These are phyloP conservation scores for Phrynosoma platyrhinos DNA, from an alignment of 2,113 vertebrate genomes.

Conservation along the genomic window DNA sequence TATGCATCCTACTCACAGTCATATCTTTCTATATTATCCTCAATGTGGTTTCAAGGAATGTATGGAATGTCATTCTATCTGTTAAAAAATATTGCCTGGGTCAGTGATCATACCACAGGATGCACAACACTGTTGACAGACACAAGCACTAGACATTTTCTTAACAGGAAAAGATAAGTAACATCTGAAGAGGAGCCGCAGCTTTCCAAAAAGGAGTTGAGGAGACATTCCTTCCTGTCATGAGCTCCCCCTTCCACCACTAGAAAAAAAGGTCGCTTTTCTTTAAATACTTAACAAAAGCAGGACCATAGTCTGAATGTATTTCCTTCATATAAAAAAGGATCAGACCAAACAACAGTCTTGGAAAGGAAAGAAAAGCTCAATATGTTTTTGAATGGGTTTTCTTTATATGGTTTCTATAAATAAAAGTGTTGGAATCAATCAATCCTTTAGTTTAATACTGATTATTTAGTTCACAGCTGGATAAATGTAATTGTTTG, in stretches of 20 bases:
- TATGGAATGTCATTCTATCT: constrained; percentile 15
- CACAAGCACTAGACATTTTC: constrained; percentile 15
- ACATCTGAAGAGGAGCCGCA: constrained; percentile 19
- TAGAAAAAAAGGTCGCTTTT: background rate
- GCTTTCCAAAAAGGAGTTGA: constrained; percentile 5
- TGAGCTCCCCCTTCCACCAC: background rate
- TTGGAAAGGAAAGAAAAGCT: background rate
- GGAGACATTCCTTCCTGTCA: constrained; percentile 23
- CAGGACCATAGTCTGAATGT: background rate
- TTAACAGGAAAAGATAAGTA: constrained; percentile 40
- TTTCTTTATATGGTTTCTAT: background rate
- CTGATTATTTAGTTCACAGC: background rate
- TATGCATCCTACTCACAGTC: background rate
- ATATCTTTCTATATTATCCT: constrained; percentile 1
- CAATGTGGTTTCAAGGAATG: constrained; percentile 16
- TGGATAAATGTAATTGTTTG: background rate
- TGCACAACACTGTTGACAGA: constrained; percentile 4
- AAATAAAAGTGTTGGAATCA: background rate
- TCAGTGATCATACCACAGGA: constrained; percentile 9
- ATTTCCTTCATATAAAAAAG: background rate
- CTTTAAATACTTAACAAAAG: background rate
- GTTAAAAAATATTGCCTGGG: constrained; percentile 21
- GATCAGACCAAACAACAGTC: constrained; percentile 4
- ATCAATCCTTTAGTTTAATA: background rate
- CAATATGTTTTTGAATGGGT: background rate